A percentile compares a stretch with the other conserved stretches of the same genome.
Evolutionary conservation across 1,140 invertebrate species (phyloP).

Genomic region (Araneus ventricosus): DNA sequence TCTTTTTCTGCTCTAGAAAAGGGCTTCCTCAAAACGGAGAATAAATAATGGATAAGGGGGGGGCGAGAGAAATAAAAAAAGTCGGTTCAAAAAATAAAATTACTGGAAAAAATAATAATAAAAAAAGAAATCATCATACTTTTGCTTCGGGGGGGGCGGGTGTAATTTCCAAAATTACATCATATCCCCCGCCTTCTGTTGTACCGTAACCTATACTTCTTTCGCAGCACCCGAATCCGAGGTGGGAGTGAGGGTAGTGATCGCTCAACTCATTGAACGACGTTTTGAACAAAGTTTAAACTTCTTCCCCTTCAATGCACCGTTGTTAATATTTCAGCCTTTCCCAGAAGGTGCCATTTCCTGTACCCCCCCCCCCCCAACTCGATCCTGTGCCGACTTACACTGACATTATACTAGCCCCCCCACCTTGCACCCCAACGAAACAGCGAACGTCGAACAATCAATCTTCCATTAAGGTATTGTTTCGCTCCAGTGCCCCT

Average conservation of each 20-base stretch:
- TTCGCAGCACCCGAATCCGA: background rate
- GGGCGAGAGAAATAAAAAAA: background rate
- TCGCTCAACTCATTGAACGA: conserved; percentile 75
- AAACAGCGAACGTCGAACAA: conserved; percentile 75
- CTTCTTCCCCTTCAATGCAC: conserved; percentile 71
- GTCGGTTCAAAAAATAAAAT: background rate
- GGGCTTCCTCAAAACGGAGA: background rate
- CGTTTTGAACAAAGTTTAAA: conserved; percentile 76
- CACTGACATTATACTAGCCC: conserved; percentile 43
- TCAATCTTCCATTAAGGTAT: conserved; percentile 76
- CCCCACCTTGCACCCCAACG: background rate
- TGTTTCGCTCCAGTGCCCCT: conserved; percentile 72
- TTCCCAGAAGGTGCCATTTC: conserved; percentile 67
- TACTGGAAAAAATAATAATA: background rate
- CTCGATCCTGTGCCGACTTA: background rate
- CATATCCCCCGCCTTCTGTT: conserved; percentile 64
- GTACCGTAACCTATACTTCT: conserved; percentile 72
- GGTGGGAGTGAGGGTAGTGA: conserved; percentile 18
- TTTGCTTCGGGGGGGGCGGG: conserved; percentile 9
- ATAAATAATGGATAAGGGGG: conserved; percentile 34
- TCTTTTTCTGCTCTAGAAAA: background rate
- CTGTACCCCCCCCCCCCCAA: conserved; percentile 22
- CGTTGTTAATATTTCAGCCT: conserved; percentile 75
- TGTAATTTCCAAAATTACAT: conserved; percentile 75
- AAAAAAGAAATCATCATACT: conserved; percentile 61